These are phyloP conservation scores for Drosophila guanche DNA, from an alignment of 1,140 invertebrate genomes.

Conservation along the genomic window DNA sequence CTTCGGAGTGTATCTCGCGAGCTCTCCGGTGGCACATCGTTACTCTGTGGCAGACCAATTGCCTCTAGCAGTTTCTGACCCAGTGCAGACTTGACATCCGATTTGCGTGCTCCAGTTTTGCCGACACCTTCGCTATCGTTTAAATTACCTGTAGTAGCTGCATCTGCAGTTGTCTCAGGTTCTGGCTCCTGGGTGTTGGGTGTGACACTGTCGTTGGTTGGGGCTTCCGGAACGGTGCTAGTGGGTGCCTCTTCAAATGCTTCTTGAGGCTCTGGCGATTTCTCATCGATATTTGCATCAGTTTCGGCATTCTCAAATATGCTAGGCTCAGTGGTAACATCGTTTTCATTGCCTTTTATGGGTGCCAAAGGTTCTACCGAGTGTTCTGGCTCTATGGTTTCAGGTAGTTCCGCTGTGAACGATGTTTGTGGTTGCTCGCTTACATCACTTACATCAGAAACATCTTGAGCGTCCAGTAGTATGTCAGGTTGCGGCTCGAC, in stretches of 20 bases:
- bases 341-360: constrained; percentile 2
- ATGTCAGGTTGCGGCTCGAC: constrained; percentile 65
- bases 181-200: background rate
- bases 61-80: constrained; percentile 78
- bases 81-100: constrained; percentile 61
- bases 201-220: background rate
- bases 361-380: background rate
- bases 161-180: constrained; percentile 4
- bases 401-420: constrained; percentile 17
- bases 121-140: constrained; percentile 1
- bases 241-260: constrained; percentile 56
- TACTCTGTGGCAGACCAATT: constrained; percentile 66
- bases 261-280: background rate
- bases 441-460: background rate
- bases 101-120: constrained; percentile 35
- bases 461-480: constrained; percentile 10
- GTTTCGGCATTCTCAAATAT: background rate
- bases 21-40: constrained; percentile 47
- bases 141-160: background rate
- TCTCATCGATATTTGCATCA: background rate
- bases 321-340: background rate
- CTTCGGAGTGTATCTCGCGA: constrained; percentile 64
- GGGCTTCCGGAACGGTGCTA: constrained; percentile 56
- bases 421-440: constrained; percentile 15
- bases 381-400: background rate